These are phyloP conservation scores for Apolygus lucorum DNA, from an alignment of 1,140 invertebrate genomes.

Conservation along the genomic window DNA sequence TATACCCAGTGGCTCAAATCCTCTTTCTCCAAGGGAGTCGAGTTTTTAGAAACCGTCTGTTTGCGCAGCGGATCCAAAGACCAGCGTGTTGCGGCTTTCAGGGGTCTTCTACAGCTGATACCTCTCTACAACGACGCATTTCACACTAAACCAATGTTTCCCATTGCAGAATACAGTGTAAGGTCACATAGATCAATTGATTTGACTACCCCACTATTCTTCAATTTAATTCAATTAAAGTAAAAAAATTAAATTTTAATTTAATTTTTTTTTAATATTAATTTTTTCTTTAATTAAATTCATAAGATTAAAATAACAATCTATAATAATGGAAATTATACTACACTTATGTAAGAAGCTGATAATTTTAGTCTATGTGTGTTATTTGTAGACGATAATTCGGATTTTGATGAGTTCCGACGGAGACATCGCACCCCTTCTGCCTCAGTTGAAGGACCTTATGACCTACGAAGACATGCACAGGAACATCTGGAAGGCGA, in stretches of 20 bases:
- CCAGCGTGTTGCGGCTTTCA: background rate
- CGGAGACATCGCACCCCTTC: background rate
- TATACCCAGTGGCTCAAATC: background rate
- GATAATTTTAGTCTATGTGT: no score
- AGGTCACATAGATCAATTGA: no score
- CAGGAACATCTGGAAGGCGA: slow-evolving; percentile 20
- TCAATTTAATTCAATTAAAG: no score
- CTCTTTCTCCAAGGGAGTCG: background rate
- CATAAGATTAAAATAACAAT: no score
- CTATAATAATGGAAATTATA: no score
- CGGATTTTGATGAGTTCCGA: background rate
- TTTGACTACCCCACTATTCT: no score
- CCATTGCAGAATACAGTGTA: background rate
- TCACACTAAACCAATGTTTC: background rate
- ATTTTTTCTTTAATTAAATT: no score
- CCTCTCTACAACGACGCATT: background rate
- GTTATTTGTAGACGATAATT: slow-evolving; percentile 11
- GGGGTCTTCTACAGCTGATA: background rate
- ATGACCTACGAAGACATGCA: slow-evolving; percentile 19
- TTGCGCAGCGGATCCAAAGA: background rate
- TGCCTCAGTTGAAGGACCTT: background rate
- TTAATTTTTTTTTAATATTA: no score
- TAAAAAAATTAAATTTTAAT: no score
- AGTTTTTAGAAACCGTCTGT: background rate
- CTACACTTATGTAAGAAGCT: no score